Percentiles rank a stretch among this genome's conserved stretches.
These are phyloP conservation scores for Caligus rogercresseyi DNA, from an alignment of 1,140 invertebrate genomes.

Conservation along the genomic window DNA sequence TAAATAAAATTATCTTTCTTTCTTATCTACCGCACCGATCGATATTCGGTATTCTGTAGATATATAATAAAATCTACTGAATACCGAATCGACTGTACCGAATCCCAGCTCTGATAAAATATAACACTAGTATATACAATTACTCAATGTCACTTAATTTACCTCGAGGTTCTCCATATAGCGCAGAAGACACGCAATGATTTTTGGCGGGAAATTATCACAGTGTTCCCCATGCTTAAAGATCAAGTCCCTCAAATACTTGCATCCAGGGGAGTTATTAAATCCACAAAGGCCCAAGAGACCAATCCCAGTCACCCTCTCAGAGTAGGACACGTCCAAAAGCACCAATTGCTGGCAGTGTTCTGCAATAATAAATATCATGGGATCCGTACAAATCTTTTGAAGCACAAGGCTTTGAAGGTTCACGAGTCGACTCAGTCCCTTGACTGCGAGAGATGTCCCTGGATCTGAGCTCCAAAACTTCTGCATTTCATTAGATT, in stretches of 20 bases:
- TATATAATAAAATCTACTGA: too few species aligned
- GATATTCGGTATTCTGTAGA: too few species aligned
- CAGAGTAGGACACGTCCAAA: constrained; percentile 10
- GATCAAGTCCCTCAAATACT: constrained; percentile 14
- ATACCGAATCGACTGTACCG: too few species aligned
- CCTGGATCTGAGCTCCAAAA: neutral
- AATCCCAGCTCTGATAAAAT: too few species aligned
- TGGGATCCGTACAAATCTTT: neutral
- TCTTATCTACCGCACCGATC: too few species aligned
- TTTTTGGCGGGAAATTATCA: neutral
- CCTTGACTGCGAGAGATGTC: neutral
- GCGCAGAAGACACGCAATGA: constrained; percentile 1
- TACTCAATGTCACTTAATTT: too few species aligned
- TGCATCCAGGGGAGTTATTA: neutral
- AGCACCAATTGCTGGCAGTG: neutral
- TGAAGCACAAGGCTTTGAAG: neutral
- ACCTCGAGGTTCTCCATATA: neutral
- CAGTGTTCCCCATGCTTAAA: neutral
- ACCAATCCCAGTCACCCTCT: constrained; percentile 11
- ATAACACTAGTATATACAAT: too few species aligned
- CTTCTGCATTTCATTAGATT: neutral
- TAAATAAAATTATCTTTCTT: too few species aligned
- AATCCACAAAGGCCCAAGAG: constrained; percentile 12
- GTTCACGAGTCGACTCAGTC: neutral
- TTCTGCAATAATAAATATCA: constrained; percentile 5